A percentile compares a stretch with the other conserved stretches of the same genome.
phyloP scores from a whole-genome alignment of 2,888 invertebrate genomes.

The Chrysolina americana region DNA sequence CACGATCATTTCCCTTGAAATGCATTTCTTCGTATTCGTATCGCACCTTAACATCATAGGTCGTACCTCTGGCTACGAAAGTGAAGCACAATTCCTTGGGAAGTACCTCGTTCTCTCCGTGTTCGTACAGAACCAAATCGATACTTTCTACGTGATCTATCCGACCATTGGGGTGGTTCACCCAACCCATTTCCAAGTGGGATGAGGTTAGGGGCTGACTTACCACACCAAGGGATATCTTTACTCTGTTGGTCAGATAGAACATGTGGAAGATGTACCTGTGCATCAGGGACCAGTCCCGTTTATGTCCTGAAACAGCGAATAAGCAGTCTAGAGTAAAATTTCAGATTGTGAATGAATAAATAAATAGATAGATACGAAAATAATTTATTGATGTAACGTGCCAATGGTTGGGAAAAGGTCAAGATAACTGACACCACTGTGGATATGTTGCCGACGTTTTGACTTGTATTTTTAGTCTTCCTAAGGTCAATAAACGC shows the following conservation, averaged over 20 bases:
- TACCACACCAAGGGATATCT: slow-evolving; percentile 80
- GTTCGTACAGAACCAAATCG: slow-evolving; percentile 77
- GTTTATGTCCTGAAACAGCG: slow-evolving; percentile 72
- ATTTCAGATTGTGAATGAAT: too few species aligned
- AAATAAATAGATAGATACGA: too few species aligned
- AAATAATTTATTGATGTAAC: too few species aligned
- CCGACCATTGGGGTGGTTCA: slow-evolving; percentile 70
- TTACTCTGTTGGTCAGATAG: slow-evolving; percentile 79
- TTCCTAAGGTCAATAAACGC: too few species aligned
- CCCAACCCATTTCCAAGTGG: slow-evolving; percentile 77
- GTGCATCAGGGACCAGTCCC: slow-evolving; percentile 84
- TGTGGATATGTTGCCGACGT: too few species aligned
- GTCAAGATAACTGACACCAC: too few species aligned
- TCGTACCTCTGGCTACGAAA: slow-evolving; percentile 73
- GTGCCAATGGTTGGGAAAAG: too few species aligned
- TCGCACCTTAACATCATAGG: slow-evolving; percentile 72
- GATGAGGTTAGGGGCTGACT: slow-evolving; percentile 81
- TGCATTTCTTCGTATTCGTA: slow-evolving; percentile 76
- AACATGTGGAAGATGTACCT: slow-evolving; percentile 86
- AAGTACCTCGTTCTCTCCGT: slow-evolving; percentile 78
- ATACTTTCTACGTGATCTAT: slow-evolving; percentile 75
- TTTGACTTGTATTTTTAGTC: too few species aligned
- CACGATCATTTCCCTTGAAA: slow-evolving; percentile 79
- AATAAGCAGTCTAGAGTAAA: too few species aligned
- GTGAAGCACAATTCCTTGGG: slow-evolving; percentile 76